Evolutionary conservation across 2,797 vertebrate species (phyloP), one percentile per base, ranked within the genome.

Genomic region (Mycteria americana): DNA sequence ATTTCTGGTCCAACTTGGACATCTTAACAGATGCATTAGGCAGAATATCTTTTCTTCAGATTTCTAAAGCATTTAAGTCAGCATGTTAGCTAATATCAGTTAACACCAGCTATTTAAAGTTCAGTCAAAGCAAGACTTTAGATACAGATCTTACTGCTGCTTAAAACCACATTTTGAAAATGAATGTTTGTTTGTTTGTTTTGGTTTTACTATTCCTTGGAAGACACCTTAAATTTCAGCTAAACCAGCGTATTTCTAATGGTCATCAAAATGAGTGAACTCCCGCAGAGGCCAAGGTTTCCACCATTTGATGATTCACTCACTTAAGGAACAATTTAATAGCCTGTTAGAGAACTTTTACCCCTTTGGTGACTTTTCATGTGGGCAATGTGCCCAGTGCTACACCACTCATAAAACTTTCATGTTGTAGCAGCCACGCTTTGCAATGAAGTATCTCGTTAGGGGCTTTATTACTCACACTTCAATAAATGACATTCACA

Each of bases 401-500:
- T 81, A 70, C 15, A 45, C 41, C 31, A 76, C 75, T 80, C 69
- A 82, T 80, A 75, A 97, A 94, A 85, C 12, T 62, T 95, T 74
- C 35, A 56, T 62, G 11, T 64, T 70, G 22, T 39, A 73, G 72
- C 60, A 82, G 70, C 25, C 63, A 86, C 7, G 17, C 31, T 96
- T 94, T 81, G 46, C 43, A 84, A 92, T 91, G 63, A 89, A 92
- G 37, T 78, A 37, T 79, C 86, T 94, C 46, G 8, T 94, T 83
- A 82, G 43, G 19, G 39, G 16, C 67, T 72, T 92, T 96, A 88
- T 84, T 82, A 67, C 35, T 91, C 33, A 88, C 73, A 37, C 25
- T 45, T 93, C 86, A 77, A 95, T 84, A 92, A 85, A 74, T 75
- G 10, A 16, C 63, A 95, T 95, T 95, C 65, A 56, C 8, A n/a